These are phyloP conservation scores for Alectura lathami DNA, from an alignment of 2,113 vertebrate genomes.

Conservation along the genomic window DNA sequence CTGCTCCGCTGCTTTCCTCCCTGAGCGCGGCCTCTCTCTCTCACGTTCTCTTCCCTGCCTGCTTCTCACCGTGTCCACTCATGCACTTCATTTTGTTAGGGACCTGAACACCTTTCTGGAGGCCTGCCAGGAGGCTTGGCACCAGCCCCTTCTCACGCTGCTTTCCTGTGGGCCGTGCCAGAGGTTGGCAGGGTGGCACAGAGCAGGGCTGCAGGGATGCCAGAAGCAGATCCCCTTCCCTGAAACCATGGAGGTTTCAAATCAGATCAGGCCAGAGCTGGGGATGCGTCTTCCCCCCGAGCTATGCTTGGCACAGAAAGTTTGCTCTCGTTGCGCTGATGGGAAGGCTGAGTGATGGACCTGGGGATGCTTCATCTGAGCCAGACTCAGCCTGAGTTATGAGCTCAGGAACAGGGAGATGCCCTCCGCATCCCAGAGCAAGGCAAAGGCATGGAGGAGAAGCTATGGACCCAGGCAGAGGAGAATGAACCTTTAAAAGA, in stretches of 20 bases:
- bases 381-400: background rate
- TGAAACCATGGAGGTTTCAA: background rate
- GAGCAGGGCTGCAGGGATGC: background rate
- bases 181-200: background rate
- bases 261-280: background rate
- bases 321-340: fast-evolving
- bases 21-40: background rate
- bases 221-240: background rate
- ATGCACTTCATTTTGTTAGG: fast-evolving
- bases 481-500: background rate
- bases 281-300: fast-evolving
- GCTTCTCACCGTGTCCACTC: background rate
- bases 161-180: fast-evolving
- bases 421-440: background rate
- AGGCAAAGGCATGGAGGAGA: background rate
- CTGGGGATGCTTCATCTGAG: background rate
- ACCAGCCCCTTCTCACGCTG: background rate
- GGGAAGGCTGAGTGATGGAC: background rate
- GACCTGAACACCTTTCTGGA: background rate
- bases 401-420: background rate
- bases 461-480: fast-evolving
- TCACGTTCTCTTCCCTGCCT: background rate
- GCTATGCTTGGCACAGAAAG: background rate
- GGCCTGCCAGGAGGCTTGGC: background rate
- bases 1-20: background rate